A percentile compares a stretch with the other conserved stretches of the same genome.
Conservation (phyloP, 2,888 invertebrate genomes). For the Trichopoda pennipes region DNA sequence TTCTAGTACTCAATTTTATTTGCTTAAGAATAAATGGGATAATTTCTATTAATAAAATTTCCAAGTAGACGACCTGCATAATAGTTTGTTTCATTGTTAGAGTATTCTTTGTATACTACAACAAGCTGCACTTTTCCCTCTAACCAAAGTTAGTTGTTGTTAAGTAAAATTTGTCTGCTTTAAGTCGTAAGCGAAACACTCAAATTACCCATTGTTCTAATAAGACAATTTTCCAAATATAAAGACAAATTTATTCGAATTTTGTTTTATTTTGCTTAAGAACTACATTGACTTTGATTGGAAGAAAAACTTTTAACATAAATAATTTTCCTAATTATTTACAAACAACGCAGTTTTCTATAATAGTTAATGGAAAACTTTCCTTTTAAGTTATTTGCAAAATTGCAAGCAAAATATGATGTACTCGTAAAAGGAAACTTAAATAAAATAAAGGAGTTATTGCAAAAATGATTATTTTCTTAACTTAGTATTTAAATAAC, state of each 20-base stretch:
- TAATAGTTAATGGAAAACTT: conserved; percentile 53
- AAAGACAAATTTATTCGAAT: conserved; percentile 2
- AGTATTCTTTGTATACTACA: neutral
- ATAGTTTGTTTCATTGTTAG: too few species aligned
- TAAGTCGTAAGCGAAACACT: neutral
- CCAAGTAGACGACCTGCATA: too few species aligned
- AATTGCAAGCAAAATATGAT: too few species aligned
- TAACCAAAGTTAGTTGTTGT: neutral
- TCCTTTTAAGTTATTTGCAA: conserved; percentile 32
- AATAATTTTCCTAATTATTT: conserved; percentile 36
- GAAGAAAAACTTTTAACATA: conserved; percentile 4
- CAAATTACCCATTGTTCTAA: conserved; percentile 24
- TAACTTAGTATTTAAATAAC: too few species aligned
- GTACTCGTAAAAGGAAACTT: too few species aligned
- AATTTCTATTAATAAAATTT: too few species aligned
- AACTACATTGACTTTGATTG: conserved; percentile 4
- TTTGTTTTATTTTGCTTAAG: conserved; percentile 15
- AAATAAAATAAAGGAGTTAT: too few species aligned
- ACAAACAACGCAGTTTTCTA: conserved; percentile 35
- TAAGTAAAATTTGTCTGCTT: conserved; percentile 2
- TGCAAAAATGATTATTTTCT: too few species aligned
- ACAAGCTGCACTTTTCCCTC: neutral
- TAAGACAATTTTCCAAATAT: neutral
- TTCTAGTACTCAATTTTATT: too few species aligned
- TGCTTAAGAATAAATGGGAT: too few species aligned